Base-by-base conservation (phyloP, 2,888 invertebrate genomes). In the Clistopyga incitator region DNA sequence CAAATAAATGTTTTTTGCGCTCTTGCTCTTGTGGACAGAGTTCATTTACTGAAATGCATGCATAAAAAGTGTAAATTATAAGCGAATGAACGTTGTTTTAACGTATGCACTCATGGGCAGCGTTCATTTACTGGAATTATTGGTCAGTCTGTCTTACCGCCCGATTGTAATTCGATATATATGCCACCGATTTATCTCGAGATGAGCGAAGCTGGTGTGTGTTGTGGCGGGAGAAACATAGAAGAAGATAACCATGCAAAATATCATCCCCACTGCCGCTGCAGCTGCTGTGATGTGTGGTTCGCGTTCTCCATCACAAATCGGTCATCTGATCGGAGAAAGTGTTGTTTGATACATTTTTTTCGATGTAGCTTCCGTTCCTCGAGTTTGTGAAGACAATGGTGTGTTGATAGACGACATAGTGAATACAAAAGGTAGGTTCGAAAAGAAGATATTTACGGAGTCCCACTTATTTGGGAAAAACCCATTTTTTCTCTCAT, bases 321-420 rank as follows among this genome's bases (percentile, higher is more conserved):
- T 75, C 64, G 45, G 65, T 13, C 18, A n/a, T 52, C 20, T 20
- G 74, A 74, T 78, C 70, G 47, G 70, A 50, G 59, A 42, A 74
- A 75, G 74, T 68, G 61, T 50, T 50, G 29, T 78, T 18, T 56
- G 29, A 20, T 45, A 75, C 18, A 38, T 64, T 18, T 64, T 59
- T 75, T 61, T 47, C 25, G 68, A 78, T 72, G 56, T 75, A 72
- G 47, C 20, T 15, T 29, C 47, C 13, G 15, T 59, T 38, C n/a
- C n/a, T 29, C 10, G 20, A 23, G 34, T 50, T 38, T 8, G 20
- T 38, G 47, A 29, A 50, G 25, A 61, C 15, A 13, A 61, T 34
- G 64, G n/a, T 20, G 29, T 20, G 64, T 34, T 75, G 64, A 75
- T 64, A 20, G 56, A 38, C 34, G 64, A 75, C 23, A 23, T 3